These are phyloP conservation scores for Cosmia trapezina DNA, from an alignment of 2,888 invertebrate genomes.

Conservation along the genomic window DNA sequence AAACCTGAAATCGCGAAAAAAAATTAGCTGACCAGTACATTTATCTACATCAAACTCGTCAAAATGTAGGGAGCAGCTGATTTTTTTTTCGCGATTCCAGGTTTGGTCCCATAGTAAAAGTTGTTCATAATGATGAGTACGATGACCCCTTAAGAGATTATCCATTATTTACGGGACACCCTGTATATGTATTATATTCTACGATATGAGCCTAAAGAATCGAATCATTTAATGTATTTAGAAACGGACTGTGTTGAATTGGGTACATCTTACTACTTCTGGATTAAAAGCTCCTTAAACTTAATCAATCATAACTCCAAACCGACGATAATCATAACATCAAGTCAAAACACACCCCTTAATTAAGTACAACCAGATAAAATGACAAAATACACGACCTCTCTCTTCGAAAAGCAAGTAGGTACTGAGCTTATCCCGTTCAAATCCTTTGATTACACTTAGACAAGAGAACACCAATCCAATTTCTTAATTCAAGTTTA, in stretches of 20 bases:
- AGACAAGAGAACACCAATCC: conserved; percentile 72
- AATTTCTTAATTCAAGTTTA: conserved; percentile 78
- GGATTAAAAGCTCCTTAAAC: conserved; percentile 1
- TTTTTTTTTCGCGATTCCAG: no score
- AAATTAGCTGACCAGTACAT: no score
- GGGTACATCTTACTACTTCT: background rate
- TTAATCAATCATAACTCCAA: conserved; percentile 44
- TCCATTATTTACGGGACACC: no score
- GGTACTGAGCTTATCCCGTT: conserved; percentile 49
- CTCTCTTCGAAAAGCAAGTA: conserved; percentile 38
- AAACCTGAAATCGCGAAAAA: no score
- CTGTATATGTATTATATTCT: no score
- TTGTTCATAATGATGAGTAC: no score
- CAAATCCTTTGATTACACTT: conserved; percentile 65
- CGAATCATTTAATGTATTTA: background rate
- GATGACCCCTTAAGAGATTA: no score
- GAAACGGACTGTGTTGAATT: background rate
- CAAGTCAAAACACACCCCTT: conserved; percentile 24
- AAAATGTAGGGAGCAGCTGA: no score
- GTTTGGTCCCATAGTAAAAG: no score
- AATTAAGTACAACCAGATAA: conserved; percentile 48
- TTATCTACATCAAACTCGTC: no score
- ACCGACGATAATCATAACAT: conserved; percentile 31
- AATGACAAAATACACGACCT: conserved; percentile 41
- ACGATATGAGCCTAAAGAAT: background rate